These are phyloP conservation scores for Spermophilus dauricus DNA, from an alignment of 2,113 vertebrate genomes.

Conservation along the genomic window DNA sequence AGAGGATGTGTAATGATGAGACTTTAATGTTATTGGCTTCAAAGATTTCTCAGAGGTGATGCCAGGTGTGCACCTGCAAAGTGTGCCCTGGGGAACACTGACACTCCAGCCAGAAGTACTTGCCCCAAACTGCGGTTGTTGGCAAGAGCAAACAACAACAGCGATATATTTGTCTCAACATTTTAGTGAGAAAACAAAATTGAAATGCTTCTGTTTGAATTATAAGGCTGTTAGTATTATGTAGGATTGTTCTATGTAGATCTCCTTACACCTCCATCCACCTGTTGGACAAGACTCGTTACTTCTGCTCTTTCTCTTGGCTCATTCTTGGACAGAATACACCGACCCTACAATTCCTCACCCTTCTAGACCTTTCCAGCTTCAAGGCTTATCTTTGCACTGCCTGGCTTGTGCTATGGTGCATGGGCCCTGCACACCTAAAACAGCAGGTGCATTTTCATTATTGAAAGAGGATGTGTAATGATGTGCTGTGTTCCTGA, in stretches of 20 bases:
- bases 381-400: not conserved
- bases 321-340: not conserved
- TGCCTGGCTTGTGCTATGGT: not conserved
- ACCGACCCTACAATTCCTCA: not conserved
- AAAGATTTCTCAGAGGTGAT: not conserved
- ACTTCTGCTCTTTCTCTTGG: not conserved
- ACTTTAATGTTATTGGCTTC: no score
- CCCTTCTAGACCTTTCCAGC: not conserved
- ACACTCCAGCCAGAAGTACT: not conserved
- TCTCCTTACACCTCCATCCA: not conserved
- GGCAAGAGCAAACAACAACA: constrained; percentile 22
- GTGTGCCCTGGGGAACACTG: not conserved
- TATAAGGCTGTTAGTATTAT: not conserved
- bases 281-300: not conserved
- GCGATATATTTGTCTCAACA: not conserved
- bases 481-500: not conserved
- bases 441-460: not conserved
- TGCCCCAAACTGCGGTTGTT: not conserved
- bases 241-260: not conserved
- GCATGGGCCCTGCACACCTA: not conserved
- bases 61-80: not conserved
- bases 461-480: not conserved
- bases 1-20: no score
- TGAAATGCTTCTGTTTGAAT: not conserved
- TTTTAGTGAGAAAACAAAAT: not conserved